Percentiles rank a stretch among this genome's conserved stretches.
phyloP scores from a whole-genome alignment of 2,888 invertebrate species.

The Brenthis hecate region DNA sequence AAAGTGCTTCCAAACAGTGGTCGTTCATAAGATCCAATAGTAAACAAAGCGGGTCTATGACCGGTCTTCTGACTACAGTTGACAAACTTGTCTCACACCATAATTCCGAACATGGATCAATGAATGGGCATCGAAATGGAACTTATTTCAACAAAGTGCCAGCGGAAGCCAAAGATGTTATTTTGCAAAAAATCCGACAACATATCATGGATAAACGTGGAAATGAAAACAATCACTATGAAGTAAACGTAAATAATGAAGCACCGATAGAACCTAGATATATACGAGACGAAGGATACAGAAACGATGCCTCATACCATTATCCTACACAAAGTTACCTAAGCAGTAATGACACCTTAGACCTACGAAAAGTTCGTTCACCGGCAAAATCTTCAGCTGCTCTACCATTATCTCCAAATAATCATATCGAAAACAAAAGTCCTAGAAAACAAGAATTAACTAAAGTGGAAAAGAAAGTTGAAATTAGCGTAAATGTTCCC shows the following conservation, averaged over 20 bases:
- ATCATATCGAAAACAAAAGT: constrained; percentile 47
- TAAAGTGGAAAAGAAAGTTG: constrained; percentile 61
- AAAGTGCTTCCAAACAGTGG: constrained; percentile 62
- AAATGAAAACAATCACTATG: constrained; percentile 56
- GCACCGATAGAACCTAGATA: constrained; percentile 56
- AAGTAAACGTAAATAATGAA: constrained; percentile 52
- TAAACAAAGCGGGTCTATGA: constrained; percentile 55
- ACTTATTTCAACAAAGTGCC: constrained; percentile 72
- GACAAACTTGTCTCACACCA: constrained; percentile 64
- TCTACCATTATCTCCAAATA: constrained; percentile 52
- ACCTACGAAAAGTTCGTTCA: constrained; percentile 74
- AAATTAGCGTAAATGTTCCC: constrained; percentile 60
- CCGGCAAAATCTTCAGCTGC: constrained; percentile 59
- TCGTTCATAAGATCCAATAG: constrained; percentile 51
- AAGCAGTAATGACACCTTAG: constrained; percentile 64
- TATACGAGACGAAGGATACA: constrained; percentile 63
- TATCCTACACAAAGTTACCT: constrained; percentile 55
- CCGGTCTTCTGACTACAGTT: constrained; percentile 79
- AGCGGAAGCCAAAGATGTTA: constrained; percentile 75
- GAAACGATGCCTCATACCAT: constrained; percentile 58
- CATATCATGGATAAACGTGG: constrained; percentile 79
- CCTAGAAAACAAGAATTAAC: constrained; percentile 50
- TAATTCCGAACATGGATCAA: constrained; percentile 53
- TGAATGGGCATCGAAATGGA: constrained; percentile 56
- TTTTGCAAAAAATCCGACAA: constrained; percentile 78